Conservation (phyloP, 2,888 invertebrate genomes). For the Spodoptera exigua region DNA sequence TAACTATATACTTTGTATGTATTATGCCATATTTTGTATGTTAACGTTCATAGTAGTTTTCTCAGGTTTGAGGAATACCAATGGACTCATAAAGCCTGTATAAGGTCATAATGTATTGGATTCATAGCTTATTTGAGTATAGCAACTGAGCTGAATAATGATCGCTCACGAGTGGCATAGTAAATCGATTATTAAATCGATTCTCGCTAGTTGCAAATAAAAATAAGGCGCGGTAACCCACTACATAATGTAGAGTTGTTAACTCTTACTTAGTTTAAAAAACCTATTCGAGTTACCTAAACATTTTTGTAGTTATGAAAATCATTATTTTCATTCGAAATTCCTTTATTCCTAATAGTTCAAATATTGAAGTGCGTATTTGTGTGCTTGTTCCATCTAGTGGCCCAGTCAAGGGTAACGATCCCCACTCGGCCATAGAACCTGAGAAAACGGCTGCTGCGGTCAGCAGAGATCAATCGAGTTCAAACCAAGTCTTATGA, state of each 20-base stretch:
- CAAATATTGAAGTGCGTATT: constrained; percentile 2
- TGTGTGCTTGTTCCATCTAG: constrained; percentile 42
- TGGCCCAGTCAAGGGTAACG: constrained; percentile 62
- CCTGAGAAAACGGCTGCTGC: constrained; percentile 55
- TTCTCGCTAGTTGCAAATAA: constrained; percentile 27
- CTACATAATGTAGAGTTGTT: constrained; percentile 2
- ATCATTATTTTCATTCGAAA: not conserved
- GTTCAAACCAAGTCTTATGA: constrained; percentile 26
- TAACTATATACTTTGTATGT: no score
- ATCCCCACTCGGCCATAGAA: constrained; percentile 59
- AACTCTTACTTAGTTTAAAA: not conserved
- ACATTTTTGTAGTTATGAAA: no score
- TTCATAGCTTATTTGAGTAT: constrained; percentile 40
- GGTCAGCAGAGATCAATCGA: constrained; percentile 54
- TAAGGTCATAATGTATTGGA: constrained; percentile 21
- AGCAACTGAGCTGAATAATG: constrained; percentile 36
- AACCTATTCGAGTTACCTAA: no score
- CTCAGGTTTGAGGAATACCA: constrained; percentile 18
- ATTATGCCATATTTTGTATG: not conserved
- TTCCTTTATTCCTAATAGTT: not conserved
- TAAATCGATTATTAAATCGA: constrained; percentile 44
- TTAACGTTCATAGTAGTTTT: not conserved
- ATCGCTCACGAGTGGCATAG: constrained; percentile 36
- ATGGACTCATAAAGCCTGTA: constrained; percentile 16
- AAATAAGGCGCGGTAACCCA: constrained; percentile 16